A percentile compares a stretch with the other conserved stretches of the same genome.
phyloP scores from a whole-genome alignment of 2,113 vertebrate genomes.

The Tragelaphus strepsiceros region DNA sequence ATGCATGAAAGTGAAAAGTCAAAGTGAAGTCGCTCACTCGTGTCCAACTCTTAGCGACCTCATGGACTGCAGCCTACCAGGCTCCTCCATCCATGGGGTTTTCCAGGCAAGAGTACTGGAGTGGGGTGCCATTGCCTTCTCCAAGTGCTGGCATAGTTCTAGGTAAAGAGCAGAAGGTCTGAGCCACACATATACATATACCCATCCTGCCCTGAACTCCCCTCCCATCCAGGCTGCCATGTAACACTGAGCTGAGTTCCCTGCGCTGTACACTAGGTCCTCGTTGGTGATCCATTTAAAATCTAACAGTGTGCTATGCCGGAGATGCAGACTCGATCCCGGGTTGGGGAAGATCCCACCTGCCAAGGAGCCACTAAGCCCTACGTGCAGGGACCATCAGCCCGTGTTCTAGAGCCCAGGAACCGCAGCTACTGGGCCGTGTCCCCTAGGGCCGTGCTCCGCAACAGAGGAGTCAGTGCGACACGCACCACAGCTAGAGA shows the following conservation, averaged over 20 bases:
- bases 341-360: background rate
- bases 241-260: background rate
- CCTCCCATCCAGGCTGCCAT: background rate
- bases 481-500: accelerated
- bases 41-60: too few species aligned
- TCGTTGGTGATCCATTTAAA: background rate
- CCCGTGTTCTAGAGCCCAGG: background rate
- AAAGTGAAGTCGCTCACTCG: too few species aligned
- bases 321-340: background rate
- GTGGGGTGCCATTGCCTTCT: too few species aligned
- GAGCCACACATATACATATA: background rate
- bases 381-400: background rate
- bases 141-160: background rate
- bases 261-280: background rate
- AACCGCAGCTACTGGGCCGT: background rate
- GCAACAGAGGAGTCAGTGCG: background rate
- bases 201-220: background rate
- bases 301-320: background rate
- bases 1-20: too few species aligned
- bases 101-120: too few species aligned
- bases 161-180: background rate
- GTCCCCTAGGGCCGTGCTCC: background rate
- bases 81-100: too few species aligned
- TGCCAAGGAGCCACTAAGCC: background rate
- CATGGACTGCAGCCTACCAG: too few species aligned